phyloP scores from a whole-genome alignment of 2,888 invertebrate species.

The Junonia oenone region DNA sequence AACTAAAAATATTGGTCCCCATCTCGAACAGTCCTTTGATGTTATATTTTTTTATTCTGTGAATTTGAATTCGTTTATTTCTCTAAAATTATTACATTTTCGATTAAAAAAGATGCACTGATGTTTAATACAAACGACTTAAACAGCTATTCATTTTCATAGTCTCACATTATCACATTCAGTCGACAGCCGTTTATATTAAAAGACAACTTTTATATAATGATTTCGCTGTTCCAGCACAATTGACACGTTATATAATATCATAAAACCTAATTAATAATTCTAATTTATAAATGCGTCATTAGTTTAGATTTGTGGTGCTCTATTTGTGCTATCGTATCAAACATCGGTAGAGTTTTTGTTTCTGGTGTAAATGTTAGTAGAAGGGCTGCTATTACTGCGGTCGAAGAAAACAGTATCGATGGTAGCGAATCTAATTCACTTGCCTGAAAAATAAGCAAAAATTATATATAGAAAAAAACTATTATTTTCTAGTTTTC shows the following conservation, averaged over 20 bases:
- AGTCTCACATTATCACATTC: not conserved
- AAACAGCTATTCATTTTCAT: too few species aligned
- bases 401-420: conserved; percentile 50
- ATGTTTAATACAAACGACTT: too few species aligned
- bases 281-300: conserved; percentile 34
- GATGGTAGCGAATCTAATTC: conserved; percentile 47
- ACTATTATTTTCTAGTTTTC: too few species aligned
- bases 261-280: not conserved
- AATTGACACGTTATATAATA: not conserved
- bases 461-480: too few species aligned
- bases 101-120: too few species aligned
- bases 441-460: conserved; percentile 43
- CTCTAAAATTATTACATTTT: too few species aligned
- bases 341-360: conserved; percentile 54
- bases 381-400: conserved; percentile 46
- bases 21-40: too few species aligned
- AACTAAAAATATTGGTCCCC: too few species aligned
- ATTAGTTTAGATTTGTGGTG: conserved; percentile 39
- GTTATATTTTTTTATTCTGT: too few species aligned
- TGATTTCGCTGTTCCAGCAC: not conserved
- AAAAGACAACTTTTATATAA: not conserved
- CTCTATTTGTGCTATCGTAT: conserved; percentile 59
- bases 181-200: not conserved
- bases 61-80: too few species aligned
- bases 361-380: conserved; percentile 60